These are phyloP conservation scores for Radopholus similis DNA, from an alignment of 1,140 invertebrate genomes.

Conservation along the genomic window DNA sequence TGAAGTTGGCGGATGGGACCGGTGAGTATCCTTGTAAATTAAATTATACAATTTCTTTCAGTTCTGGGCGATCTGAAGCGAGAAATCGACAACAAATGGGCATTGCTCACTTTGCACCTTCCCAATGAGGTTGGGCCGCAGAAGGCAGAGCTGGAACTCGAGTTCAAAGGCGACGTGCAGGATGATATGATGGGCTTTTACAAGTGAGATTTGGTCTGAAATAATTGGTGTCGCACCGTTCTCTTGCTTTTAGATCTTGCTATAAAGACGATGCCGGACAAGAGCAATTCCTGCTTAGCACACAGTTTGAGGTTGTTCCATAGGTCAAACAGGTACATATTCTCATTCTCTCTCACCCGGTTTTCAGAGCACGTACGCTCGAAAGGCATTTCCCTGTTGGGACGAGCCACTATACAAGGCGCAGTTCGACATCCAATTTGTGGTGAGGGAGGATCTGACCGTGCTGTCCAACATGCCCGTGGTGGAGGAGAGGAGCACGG, in stretches of 20 bases:
- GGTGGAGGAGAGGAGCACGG: conserved; percentile 36
- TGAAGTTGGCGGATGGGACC: conserved; percentile 40
- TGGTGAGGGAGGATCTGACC: conserved; percentile 49
- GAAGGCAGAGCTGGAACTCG: conserved; percentile 10
- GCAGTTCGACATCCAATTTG: conserved; percentile 67
- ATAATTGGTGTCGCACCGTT: not conserved
- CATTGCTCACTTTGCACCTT: conserved; percentile 8
- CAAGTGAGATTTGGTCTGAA: not conserved
- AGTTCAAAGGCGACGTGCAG: conserved; percentile 3
- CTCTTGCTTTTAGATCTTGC: conserved; percentile 23
- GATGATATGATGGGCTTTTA: conserved; percentile 22
- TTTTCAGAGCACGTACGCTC: conserved; percentile 65
- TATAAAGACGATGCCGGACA: conserved; percentile 29
- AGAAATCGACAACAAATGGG: conserved; percentile 21
- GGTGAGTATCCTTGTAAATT: no score
- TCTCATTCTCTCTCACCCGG: not conserved
- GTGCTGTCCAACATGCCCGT: conserved; percentile 58
- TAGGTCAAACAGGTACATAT: not conserved
- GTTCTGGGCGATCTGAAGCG: conserved; percentile 9
- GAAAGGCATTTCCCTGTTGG: conserved; percentile 90
- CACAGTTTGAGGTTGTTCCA: conserved; percentile 34
- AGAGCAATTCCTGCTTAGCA: conserved; percentile 14
- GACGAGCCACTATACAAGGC: conserved; percentile 92
- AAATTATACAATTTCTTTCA: no score
- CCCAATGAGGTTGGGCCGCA: conserved; percentile 19